Percentiles rank a stretch among this genome's conserved stretches.
Evolutionary conservation across 2,113 vertebrate species (phyloP).

Genomic region (Hiodon tergisus): DNA sequence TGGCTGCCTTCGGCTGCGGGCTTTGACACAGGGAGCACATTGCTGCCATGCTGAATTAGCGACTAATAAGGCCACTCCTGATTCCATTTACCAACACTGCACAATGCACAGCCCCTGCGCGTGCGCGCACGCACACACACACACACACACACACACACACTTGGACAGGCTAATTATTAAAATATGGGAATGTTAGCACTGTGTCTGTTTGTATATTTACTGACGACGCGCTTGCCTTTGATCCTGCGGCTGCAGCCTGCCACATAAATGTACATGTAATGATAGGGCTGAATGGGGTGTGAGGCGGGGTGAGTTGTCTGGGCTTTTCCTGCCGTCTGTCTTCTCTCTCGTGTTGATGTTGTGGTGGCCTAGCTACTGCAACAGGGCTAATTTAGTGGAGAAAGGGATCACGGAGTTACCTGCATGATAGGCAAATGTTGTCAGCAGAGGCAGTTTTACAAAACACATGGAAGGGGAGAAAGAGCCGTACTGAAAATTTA

Average conservation of each 20-base stretch:
- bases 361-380: not conserved
- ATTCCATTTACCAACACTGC: not conserved
- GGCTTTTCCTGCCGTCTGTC: not conserved
- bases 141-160: too few species aligned
- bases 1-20: constrained; percentile 51
- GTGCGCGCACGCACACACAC: too few species aligned
- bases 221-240: not conserved
- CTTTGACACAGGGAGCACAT: not conserved
- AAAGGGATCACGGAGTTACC: not conserved
- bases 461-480: too few species aligned
- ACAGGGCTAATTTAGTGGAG: not conserved
- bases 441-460: not conserved
- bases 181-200: not conserved
- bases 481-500: too few species aligned
- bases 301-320: not conserved
- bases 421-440: not conserved
- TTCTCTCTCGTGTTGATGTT: not conserved
- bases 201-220: constrained; percentile 3
- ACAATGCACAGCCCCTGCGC: constrained; percentile 1
- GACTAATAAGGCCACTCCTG: constrained; percentile 12
- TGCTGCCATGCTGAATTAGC: constrained; percentile 12
- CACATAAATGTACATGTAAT: constrained; percentile 3
- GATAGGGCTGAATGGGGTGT: not conserved
- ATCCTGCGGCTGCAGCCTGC: not conserved
- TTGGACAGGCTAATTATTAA: not conserved